Evolutionary conservation across 2,113 vertebrate genomes (phyloP).

Genomic region (Ancistrus triradiatus): DNA sequence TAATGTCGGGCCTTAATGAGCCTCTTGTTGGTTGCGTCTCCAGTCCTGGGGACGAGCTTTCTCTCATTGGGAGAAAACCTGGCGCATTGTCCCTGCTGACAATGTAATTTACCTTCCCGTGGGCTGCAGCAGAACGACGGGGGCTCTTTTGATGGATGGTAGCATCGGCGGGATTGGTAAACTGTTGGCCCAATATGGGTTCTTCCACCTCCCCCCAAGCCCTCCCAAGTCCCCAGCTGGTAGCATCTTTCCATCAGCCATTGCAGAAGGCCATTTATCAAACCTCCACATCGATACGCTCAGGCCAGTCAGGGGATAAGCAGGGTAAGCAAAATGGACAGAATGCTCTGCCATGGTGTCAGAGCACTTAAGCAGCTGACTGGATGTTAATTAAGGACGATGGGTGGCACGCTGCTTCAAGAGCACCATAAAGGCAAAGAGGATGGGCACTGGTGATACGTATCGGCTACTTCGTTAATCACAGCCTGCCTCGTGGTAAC

Average conservation of each 20-base stretch:
- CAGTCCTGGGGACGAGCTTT: conserved; percentile 21
- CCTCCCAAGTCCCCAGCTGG: conserved; percentile 1
- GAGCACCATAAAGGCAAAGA: background rate
- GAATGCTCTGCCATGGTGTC: conserved; percentile 7
- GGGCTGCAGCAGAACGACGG: conserved; percentile 13
- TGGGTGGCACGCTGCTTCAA: conserved; percentile 7
- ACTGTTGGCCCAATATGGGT: conserved; percentile 13
- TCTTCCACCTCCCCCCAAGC: conserved; percentile 9
- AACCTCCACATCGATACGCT: conserved; percentile 16
- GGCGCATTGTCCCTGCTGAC: conserved; percentile 45
- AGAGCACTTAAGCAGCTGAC: conserved; percentile 29
- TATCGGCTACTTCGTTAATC: conserved; percentile 6
- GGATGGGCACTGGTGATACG: background rate
- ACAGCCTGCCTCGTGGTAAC: background rate
- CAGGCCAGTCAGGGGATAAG: background rate
- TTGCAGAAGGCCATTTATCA: conserved; percentile 27
- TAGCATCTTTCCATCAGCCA: conserved; percentile 15
- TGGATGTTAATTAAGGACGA: conserved; percentile 44
- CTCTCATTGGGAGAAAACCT: conserved; percentile 20
- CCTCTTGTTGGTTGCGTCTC: conserved; percentile 38
- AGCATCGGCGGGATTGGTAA: conserved; percentile 19
- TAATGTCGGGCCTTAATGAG: conserved; percentile 43
- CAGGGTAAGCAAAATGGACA: conserved; percentile 24
- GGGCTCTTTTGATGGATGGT: conserved; percentile 23
- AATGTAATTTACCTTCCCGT: conserved; percentile 48